Evolutionary conservation across 2,113 vertebrate species (phyloP), one percentile per base, ranked within the genome.

Genomic region (Cochlearius cochlearius): DNA sequence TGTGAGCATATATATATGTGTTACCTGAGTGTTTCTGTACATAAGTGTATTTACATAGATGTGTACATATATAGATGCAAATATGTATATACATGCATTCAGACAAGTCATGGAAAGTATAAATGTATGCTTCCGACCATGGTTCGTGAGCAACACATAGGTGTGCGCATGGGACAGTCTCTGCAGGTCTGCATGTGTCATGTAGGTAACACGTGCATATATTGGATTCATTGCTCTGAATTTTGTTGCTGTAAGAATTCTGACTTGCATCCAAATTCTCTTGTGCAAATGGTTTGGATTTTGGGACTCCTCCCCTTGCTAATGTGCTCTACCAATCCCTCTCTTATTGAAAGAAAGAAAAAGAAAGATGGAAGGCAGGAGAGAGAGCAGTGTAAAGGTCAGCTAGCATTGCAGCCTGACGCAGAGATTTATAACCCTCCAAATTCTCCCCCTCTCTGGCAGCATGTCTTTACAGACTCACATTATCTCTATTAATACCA

Each of bases 401-500:
- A 98, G 86, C 55, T 22, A 84, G 94, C 95, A 86, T 75, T 94
- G 69, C 47, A 59, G 91, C 92, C 91, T 67, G 80, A 97, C 26
- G 72, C 49, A 16, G 92, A 98, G 97, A 97, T 98, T 98, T 98
- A 98, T 97, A 97, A 94, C 96, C 94, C 86, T 92, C 93, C 90
- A 47, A 72, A 62, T 87, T 94, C 97, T 93, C 60, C 74, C 66
- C 84, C 94, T 74, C 47, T 79, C 96, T 97, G 98, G 98, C 98
- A 96, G 95, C 92, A 86, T 95, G 96, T 98, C 97, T 97, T 97
- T 97, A 96, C 98, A 98, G 96, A 97, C 96, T 95, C 97, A 82
- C 97, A 98, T 98, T 98, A 98, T 98, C 98, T 98, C 98, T 98
- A 97, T 98, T 98, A 98, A 98, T 98, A 97, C 98, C 98, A 98